Evolutionary conservation across 2,888 invertebrate species (phyloP).

Genomic region (Nomada ruficornis): DNA sequence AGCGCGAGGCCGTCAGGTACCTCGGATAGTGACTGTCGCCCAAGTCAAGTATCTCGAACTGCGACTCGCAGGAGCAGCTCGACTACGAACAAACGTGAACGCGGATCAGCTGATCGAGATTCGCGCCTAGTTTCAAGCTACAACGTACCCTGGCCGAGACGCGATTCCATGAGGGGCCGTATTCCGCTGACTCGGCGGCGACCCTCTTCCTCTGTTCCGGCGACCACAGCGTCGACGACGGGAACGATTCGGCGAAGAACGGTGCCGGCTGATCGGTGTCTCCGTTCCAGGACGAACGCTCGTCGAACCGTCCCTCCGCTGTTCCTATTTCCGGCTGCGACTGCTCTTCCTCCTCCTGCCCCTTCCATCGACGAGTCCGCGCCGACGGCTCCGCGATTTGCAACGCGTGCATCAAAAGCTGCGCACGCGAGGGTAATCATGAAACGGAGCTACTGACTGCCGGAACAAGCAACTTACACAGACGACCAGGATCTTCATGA

Average conservation of each 20-base stretch:
- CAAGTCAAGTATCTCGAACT: conserved; percentile 71
- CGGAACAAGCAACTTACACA: conserved; percentile 62
- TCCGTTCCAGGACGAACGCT: background rate
- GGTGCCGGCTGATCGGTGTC: background rate
- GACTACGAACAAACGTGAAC: conserved; percentile 47
- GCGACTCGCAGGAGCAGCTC: conserved; percentile 72
- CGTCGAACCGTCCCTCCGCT: background rate
- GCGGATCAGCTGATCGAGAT: background rate
- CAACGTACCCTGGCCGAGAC: background rate
- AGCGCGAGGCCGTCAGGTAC: conserved; percentile 71
- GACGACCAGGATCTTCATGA: conserved; percentile 63
- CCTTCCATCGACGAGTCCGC: background rate
- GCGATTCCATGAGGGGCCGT: background rate
- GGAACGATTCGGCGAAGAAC: background rate
- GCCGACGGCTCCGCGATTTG: background rate
- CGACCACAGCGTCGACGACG: too few relatives aligned
- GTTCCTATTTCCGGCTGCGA: background rate
- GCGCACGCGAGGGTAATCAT: too few relatives aligned
- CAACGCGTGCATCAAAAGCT: conserved; percentile 6
- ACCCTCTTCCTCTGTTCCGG: background rate
- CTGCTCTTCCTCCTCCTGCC: background rate
- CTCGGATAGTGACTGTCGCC: conserved; percentile 76
- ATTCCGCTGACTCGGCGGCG: background rate
- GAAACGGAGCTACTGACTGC: too few relatives aligned
- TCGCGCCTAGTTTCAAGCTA: background rate